Conservation (phyloP, 2,113 vertebrate species). For the Talpa occidentalis region DNA sequence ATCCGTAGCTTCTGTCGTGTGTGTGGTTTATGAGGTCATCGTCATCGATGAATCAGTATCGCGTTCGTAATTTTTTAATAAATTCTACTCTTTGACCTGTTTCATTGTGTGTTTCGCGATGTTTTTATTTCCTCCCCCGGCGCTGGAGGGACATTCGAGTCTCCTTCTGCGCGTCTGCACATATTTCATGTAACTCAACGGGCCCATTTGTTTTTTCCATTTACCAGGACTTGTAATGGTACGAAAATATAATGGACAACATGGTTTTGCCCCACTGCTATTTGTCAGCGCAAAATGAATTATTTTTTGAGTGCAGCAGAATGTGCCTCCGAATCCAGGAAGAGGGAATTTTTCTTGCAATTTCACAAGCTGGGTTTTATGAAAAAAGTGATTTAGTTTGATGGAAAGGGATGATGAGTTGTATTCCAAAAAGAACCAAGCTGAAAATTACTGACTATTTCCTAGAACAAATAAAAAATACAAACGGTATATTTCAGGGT, state of each 20-base stretch:
- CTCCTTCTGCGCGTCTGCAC: background rate
- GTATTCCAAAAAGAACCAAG: background rate
- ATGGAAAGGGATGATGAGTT: background rate
- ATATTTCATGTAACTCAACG: background rate
- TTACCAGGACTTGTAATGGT: background rate
- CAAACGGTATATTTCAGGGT: background rate
- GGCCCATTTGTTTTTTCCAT: background rate
- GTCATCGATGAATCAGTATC: no score
- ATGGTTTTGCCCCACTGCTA: fast-evolving
- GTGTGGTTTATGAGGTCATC: no score
- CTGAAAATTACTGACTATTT: background rate
- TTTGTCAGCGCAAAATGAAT: background rate
- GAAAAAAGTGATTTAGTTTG: background rate
- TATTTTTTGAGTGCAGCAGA: background rate
- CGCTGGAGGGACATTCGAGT: no score
- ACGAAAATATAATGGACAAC: background rate
- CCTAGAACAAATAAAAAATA: background rate
- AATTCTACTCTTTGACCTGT: no score
- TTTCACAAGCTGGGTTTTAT: background rate
- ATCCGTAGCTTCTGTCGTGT: no score
- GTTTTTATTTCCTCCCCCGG: no score
- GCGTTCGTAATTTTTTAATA: no score
- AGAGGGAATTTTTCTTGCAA: background rate
- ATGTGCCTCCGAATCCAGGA: background rate
- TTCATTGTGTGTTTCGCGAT: no score